Percentiles rank a stretch among this genome's conserved stretches.
Evolutionary conservation across 1,140 invertebrate species (phyloP).

Genomic region (Bursaphelenchus mucronatus): DNA sequence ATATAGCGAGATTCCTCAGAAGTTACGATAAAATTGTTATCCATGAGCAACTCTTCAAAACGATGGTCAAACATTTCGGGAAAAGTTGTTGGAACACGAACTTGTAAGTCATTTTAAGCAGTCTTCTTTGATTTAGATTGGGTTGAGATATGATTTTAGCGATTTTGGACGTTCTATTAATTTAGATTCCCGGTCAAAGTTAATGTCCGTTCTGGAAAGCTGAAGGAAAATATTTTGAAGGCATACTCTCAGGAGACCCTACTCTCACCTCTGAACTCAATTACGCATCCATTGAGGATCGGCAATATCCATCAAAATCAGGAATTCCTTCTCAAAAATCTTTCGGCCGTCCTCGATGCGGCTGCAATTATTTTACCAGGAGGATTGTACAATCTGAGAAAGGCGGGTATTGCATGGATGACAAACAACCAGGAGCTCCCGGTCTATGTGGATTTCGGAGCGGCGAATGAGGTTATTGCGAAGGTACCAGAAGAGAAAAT

Average conservation of each 20-base stretch:
- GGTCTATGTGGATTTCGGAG: conserved; percentile 46
- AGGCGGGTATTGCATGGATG: conserved; percentile 16
- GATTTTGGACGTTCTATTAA: background rate
- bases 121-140: too few relatives aligned
- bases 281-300: conserved; percentile 24
- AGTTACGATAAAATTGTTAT: conserved; percentile 32
- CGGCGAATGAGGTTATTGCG: conserved; percentile 26
- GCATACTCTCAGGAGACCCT: conserved; percentile 1
- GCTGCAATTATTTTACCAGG: conserved; percentile 29
- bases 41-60: conserved; percentile 1
- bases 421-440: conserved; percentile 26
- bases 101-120: too few relatives aligned
- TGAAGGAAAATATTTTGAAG: background rate
- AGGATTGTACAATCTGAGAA: conserved; percentile 33
- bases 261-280: background rate
- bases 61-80: conserved; percentile 18
- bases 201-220: background rate
- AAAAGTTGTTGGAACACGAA: conserved; percentile 2
- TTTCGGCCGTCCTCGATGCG: conserved; percentile 25
- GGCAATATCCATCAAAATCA: conserved; percentile 32
- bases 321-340: conserved; percentile 27
- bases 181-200: conserved; percentile 4
- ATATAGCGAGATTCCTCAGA: conserved; percentile 32
- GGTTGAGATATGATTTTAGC: background rate
- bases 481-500: conserved; percentile 23